phyloP scores from a whole-genome alignment of 2,797 vertebrate genomes.

The Serranus cabrilla region DNA sequence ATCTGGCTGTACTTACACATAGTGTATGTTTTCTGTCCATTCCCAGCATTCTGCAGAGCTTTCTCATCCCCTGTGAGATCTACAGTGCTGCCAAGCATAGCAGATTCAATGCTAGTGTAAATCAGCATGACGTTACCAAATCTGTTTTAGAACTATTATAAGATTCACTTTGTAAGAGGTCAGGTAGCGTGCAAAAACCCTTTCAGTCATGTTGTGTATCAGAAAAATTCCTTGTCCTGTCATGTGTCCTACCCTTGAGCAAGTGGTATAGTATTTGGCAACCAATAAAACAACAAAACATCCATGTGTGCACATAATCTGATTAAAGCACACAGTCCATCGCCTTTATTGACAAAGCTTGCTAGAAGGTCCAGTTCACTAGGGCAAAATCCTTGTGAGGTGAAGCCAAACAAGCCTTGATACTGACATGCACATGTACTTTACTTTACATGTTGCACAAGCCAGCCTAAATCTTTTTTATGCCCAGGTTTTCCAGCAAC shows the following conservation, averaged over 20 bases:
- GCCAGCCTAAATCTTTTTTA: conserved; percentile 13
- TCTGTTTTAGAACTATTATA: conserved; percentile 4
- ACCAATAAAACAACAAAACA: conserved; percentile 24
- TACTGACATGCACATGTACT: neutral
- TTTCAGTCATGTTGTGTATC: conserved; percentile 26
- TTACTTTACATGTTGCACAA: conserved; percentile 14
- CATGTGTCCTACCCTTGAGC: neutral
- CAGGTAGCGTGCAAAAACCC: conserved; percentile 17
- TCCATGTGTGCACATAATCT: neutral
- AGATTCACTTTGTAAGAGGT: conserved; percentile 30
- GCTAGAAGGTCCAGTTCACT: neutral
- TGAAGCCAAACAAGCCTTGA: conserved; percentile 12
- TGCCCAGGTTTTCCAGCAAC: conserved; percentile 27
- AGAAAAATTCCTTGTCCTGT: neutral
- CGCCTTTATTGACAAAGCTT: conserved; percentile 8
- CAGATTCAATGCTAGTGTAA: conserved; percentile 31
- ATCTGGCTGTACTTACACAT: conserved; percentile 56
- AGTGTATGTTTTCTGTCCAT: conserved; percentile 40
- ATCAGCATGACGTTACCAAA: conserved; percentile 32
- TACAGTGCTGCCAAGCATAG: conserved; percentile 7
- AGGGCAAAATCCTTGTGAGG: neutral
- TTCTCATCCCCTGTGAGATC: conserved; percentile 29
- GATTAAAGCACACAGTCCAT: conserved; percentile 24
- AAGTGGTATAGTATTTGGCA: neutral
- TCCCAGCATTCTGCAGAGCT: conserved; percentile 29